Evolutionary conservation across 1,140 invertebrate genomes (phyloP).

Genomic region (Megathymus violae): DNA sequence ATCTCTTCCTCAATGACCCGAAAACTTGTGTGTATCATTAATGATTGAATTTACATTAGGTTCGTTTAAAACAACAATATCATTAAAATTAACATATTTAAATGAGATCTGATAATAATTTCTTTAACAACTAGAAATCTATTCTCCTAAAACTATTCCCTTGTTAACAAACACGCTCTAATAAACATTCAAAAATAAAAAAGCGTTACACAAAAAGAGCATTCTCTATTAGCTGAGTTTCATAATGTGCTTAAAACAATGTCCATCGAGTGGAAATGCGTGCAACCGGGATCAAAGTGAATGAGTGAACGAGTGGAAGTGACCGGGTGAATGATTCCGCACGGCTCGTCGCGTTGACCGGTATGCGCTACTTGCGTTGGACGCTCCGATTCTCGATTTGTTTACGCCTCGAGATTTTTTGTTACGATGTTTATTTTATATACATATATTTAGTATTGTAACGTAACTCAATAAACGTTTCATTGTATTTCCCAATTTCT

Average conservation of each 20-base stretch:
- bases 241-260: constrained; percentile 35
- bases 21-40: no score
- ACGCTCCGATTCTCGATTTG: constrained; percentile 31
- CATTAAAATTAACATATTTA: no score
- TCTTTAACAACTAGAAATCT: no score
- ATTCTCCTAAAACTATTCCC: background rate
- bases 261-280: constrained; percentile 26
- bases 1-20: no score
- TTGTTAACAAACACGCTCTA: constrained; percentile 12
- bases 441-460: background rate
- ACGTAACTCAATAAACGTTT: background rate
- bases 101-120: no score
- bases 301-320: constrained; percentile 32
- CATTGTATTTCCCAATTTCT: no score
- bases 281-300: constrained; percentile 33
- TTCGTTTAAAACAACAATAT: no score
- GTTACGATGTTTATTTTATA: constrained; percentile 22
- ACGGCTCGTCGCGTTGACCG: constrained; percentile 32
- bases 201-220: constrained; percentile 14
- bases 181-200: constrained; percentile 10
- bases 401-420: constrained; percentile 34
- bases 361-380: constrained; percentile 29
- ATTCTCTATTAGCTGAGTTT: constrained; percentile 25
- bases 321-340: constrained; percentile 33
- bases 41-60: no score